phyloP scores from a whole-genome alignment of 2,888 invertebrate species.

The Hypsopygia costalis region DNA sequence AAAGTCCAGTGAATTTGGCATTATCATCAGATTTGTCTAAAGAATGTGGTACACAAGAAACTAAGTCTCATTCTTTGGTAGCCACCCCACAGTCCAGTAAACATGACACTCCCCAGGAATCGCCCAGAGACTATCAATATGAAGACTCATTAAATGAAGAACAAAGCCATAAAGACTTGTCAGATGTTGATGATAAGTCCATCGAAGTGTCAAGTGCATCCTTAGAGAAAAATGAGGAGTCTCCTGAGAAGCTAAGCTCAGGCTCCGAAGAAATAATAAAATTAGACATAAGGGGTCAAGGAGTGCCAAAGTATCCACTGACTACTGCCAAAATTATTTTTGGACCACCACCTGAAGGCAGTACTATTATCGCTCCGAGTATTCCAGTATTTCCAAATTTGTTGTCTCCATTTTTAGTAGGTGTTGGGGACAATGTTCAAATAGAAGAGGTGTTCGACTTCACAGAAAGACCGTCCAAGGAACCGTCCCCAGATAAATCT shows the following conservation, averaged over 20 bases:
- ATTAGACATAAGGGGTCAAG: conserved; percentile 69
- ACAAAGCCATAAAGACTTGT: conserved; percentile 33
- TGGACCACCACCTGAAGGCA: conserved; percentile 65
- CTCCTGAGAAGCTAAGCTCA: conserved; percentile 42
- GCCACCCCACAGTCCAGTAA: conserved; percentile 24
- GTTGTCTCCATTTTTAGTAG: conserved; percentile 62
- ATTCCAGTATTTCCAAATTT: conserved; percentile 59
- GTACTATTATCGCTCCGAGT: conserved; percentile 44
- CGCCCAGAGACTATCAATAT: conserved; percentile 52
- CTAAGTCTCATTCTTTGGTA: conserved; percentile 26
- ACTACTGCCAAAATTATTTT: conserved; percentile 64
- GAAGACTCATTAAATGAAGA: conserved; percentile 63
- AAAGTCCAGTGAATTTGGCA: conserved; percentile 62
- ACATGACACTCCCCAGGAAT: conserved; percentile 33
- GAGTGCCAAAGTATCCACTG: conserved; percentile 52
- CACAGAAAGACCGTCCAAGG: conserved; percentile 23
- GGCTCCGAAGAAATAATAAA: conserved; percentile 74
- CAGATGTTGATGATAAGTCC: conserved; percentile 23
- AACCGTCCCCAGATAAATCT: conserved; percentile 26
- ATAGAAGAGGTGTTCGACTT: conserved; percentile 50
- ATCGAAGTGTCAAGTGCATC: conserved; percentile 31
- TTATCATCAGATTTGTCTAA: conserved; percentile 56
- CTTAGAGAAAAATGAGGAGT: conserved; percentile 29
- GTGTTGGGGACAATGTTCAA: conserved; percentile 43
- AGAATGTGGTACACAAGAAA: conserved; percentile 33